Evolutionary conservation across 2,888 invertebrate genomes (phyloP).

Genomic region (Hydraecia micacea): DNA sequence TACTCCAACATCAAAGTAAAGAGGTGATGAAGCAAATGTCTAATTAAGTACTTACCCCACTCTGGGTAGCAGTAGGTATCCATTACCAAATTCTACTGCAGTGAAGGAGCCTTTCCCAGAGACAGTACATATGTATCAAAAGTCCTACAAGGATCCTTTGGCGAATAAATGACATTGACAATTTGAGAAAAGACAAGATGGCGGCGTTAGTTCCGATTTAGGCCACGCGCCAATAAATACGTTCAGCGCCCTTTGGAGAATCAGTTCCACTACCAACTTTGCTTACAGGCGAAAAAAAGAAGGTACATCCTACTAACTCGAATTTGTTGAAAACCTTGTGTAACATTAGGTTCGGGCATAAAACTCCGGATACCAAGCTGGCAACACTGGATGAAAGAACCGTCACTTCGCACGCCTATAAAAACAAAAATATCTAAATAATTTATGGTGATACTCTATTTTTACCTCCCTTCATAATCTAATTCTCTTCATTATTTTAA

Average conservation of each 20-base stretch:
- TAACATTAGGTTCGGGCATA: background rate
- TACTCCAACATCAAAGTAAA: conserved; percentile 45
- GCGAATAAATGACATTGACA: background rate
- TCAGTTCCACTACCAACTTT: background rate
- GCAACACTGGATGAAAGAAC: background rate
- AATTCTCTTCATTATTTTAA: too few species aligned
- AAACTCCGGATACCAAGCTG: background rate
- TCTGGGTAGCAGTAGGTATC: conserved; percentile 10
- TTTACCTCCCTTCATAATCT: background rate
- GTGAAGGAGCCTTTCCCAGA: background rate
- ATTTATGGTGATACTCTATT: background rate
- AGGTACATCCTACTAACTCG: background rate
- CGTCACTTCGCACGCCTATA: background rate
- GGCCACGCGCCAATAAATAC: background rate
- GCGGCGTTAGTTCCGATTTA: background rate
- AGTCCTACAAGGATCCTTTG: background rate
- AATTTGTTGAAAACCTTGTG: background rate
- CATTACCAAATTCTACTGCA: conserved; percentile 34
- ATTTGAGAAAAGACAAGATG: background rate
- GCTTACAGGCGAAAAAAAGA: background rate
- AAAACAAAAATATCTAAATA: background rate
- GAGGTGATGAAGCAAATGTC: conserved; percentile 46
- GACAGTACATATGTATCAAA: background rate
- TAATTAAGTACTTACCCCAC: conserved; percentile 35
- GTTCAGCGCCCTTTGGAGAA: background rate